Base-by-base conservation (phyloP, 2,888 invertebrate species). In the Andrena chrysosceles region DNA sequence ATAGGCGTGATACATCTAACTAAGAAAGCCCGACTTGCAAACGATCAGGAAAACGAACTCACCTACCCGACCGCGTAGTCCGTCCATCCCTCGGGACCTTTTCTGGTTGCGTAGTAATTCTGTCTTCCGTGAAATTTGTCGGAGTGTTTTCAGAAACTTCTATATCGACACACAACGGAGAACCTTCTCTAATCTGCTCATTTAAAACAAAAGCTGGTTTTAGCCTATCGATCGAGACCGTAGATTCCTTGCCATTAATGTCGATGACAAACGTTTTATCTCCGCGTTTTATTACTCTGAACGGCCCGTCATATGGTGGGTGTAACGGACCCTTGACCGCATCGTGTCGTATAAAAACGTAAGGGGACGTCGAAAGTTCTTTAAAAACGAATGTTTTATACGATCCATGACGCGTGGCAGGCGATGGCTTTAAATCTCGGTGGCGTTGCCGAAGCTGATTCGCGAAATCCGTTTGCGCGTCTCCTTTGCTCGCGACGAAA, bases 161-260 rank as follows among this genome's bases (percentile, higher is more conserved):
- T 2, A 8, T 33, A 1, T 33, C 33, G 8, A 33, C 7, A 33
- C 0, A 33, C 33, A 33, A 8, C 2, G 33, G 33, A 33, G 33
- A 33, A 33, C 33, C 8, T 33, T 33, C 33, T 2, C 8, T 33
- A 33, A 33, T 33, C 4, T 49, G 48, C 4, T 49, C 48, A n/a
- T 49, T 49, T 16, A 62, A 33, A 3, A 62, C n/a, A 48, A 64
- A 54, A 7, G 67, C 67, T 7, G 67, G 67, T 33, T 67, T 67
- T 16, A 67, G 10, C 8, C 52, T 52, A 10, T 67, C 67, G 2
- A 52, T 33, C 0, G 67, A 52, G 10, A 67, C 33, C 7, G 10
- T 67, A 10, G 2, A 7, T 2, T 67, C 20, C 7, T 31, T 29
- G 1, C 48, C 31, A 6, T 67, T 67, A 10, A 67, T n/a, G 3